phyloP scores from a whole-genome alignment of 2,888 invertebrate genomes.

The Caenorhabditis plicata region DNA sequence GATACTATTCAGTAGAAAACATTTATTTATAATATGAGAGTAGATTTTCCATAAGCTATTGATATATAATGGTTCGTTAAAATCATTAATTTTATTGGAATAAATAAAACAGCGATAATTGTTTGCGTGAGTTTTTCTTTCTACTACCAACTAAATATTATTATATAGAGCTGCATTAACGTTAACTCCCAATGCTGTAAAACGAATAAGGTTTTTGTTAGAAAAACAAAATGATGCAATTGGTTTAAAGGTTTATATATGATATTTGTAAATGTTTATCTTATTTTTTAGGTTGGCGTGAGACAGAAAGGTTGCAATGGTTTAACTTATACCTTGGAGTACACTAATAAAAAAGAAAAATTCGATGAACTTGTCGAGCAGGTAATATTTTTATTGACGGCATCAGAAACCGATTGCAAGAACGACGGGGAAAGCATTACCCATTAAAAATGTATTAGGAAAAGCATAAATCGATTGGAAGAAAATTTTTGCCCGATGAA shows the following conservation, averaged over 20 bases:
- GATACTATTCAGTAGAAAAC: too few relatives aligned
- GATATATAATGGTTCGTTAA: too few relatives aligned
- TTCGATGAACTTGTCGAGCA: conserved; percentile 95
- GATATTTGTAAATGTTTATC: background rate
- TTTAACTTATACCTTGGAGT: conserved; percentile 92
- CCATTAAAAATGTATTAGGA: too few relatives aligned
- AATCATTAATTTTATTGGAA: too few relatives aligned
- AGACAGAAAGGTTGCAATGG: conserved; percentile 97
- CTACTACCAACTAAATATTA: background rate
- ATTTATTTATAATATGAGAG: too few relatives aligned
- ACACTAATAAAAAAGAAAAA: conserved; percentile 84
- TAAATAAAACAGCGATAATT: too few relatives aligned
- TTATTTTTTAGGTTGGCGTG: conserved; percentile 78
- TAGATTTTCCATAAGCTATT: too few relatives aligned
- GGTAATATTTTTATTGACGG: too few relatives aligned
- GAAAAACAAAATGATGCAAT: conserved; percentile 60
- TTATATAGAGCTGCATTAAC: conserved; percentile 66
- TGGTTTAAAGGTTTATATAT: conserved; percentile 54
- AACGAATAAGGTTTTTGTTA: conserved; percentile 67
- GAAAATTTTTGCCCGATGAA: too few relatives aligned
- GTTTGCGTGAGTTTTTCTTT: conserved; percentile 3
- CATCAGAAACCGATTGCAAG: too few relatives aligned
- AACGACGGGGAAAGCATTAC: too few relatives aligned
- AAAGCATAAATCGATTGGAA: too few relatives aligned
- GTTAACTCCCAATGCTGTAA: conserved; percentile 67